phyloP scores from a whole-genome alignment of 2,888 invertebrate species.

The Drosophila histrio region DNA sequence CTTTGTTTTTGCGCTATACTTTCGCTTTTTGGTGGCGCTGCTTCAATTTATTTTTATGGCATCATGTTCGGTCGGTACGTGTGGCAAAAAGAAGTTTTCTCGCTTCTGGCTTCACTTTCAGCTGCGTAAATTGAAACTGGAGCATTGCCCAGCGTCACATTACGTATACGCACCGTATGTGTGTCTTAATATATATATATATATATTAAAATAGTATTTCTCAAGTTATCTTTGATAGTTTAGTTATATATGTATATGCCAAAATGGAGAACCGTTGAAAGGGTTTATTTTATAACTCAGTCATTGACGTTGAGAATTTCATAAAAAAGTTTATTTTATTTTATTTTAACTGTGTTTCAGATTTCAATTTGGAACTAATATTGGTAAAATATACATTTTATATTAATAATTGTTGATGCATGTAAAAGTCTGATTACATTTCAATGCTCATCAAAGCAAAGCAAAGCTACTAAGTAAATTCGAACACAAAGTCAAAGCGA shows the following conservation, averaged over 20 bases:
- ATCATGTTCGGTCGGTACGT: constrained; percentile 62
- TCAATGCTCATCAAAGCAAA: no score
- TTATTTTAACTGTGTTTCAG: no score
- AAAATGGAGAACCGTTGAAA: no score
- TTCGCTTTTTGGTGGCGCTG: constrained; percentile 46
- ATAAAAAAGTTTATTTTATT: no score
- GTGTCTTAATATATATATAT: neutral
- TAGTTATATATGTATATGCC: no score
- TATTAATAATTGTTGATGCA: no score
- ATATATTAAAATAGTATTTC: constrained; percentile 5
- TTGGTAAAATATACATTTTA: no score
- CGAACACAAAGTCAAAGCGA: neutral
- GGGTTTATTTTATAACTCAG: no score
- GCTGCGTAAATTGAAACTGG: constrained; percentile 68
- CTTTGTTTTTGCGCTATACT: constrained; percentile 20
- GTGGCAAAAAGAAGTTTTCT: constrained; percentile 38
- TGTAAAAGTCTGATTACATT: no score
- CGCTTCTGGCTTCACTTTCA: constrained; percentile 52
- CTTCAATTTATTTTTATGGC: constrained; percentile 76
- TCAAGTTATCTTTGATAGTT: neutral
- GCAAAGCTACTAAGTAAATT: neutral
- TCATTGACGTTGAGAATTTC: no score
- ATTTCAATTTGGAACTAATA: no score
- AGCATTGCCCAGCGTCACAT: constrained; percentile 53
- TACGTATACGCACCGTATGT: constrained; percentile 61